These are phyloP conservation scores for Oenanthe oenanthe DNA, from an alignment of 2,113 vertebrate genomes.

Conservation along the genomic window DNA sequence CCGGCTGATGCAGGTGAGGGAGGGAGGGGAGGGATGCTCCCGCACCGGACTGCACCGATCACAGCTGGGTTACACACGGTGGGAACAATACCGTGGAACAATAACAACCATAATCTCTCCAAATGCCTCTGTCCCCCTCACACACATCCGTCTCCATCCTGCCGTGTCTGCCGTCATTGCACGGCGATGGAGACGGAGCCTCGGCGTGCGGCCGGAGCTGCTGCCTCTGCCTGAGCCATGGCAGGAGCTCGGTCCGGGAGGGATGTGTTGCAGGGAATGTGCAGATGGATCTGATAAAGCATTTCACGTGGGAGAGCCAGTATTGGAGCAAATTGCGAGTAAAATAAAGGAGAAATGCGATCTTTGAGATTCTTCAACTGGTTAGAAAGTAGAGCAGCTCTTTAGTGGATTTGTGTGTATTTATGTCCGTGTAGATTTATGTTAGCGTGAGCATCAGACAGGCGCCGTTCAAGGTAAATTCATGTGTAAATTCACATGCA, in stretches of 20 bases:
- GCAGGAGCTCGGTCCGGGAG: background rate
- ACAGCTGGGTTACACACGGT: background rate
- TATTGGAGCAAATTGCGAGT: background rate
- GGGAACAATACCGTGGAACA: background rate
- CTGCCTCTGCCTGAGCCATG: conserved; percentile 17
- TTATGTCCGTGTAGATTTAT: background rate
- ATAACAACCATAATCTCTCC: background rate
- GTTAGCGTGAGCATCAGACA: background rate
- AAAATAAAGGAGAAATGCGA: background rate
- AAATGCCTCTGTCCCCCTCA: background rate
- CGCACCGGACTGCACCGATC: background rate
- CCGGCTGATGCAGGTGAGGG: conserved; percentile 7
- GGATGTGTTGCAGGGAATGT: background rate
- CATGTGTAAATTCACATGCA: background rate
- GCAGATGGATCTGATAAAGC: background rate
- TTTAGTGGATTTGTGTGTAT: background rate
- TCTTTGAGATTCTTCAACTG: background rate
- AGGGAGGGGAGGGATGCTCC: background rate
- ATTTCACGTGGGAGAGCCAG: background rate
- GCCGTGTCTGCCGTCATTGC: background rate
- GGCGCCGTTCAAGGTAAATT: background rate
- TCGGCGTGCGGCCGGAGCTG: conserved; percentile 27
- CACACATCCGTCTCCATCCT: background rate
- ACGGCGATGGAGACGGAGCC: background rate
- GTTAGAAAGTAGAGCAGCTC: background rate